Base-by-base conservation (phyloP, 1,140 invertebrate species). In the Parapsyche elsis region DNA sequence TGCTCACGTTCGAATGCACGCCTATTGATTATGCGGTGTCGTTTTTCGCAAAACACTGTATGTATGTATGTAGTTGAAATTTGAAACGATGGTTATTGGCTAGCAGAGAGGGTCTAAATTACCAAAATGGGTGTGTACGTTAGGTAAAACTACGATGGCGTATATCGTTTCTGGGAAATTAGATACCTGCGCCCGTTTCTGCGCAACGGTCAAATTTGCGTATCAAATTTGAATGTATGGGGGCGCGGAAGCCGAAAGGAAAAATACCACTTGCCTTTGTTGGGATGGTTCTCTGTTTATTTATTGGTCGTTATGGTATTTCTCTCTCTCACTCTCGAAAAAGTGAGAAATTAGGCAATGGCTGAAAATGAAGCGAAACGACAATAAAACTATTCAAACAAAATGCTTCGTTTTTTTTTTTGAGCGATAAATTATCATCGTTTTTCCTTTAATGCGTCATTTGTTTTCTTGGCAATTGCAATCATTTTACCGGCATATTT, bases 161-260 rank as follows among this genome's bases (percentile, higher is more conserved):
- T 57, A 19, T 61, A 61, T 61, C 57, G 57, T 16, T 61, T 61
- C 16, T 16, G 57, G 9, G 57, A 61, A 61, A 61, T 61, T 61
- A 38, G 30, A 38, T 38, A 38, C 30, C 30, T 38, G 57, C 57
- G n/a, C 57, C 57, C 16, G 14, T 16, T 19, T 19, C 57, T 21
- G n/a, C 57, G 16, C 12, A n/a, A 19, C n/a, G 57, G 57, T 61
- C n/a, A 61, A 61, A 61, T 61, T 61, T 61, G 57, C 57, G 16
- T 61, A 61, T 61, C 5, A 19, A 61, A 61, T 38, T 38, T 4
- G 30, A 38, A 61, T 5, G 57, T 19, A 61, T 9, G 57, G 16
- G n/a, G 57, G 19, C n/a, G n/a, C n/a, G n/a, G n/a, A n/a, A n/a
- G n/a, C n/a, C n/a, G n/a, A n/a, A n/a, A n/a, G n/a, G n/a, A n/a